Evolutionary conservation across 2,797 vertebrate species (phyloP), one percentile per base, ranked within the genome.

Genomic region (Threskiornis aethiopicus): DNA sequence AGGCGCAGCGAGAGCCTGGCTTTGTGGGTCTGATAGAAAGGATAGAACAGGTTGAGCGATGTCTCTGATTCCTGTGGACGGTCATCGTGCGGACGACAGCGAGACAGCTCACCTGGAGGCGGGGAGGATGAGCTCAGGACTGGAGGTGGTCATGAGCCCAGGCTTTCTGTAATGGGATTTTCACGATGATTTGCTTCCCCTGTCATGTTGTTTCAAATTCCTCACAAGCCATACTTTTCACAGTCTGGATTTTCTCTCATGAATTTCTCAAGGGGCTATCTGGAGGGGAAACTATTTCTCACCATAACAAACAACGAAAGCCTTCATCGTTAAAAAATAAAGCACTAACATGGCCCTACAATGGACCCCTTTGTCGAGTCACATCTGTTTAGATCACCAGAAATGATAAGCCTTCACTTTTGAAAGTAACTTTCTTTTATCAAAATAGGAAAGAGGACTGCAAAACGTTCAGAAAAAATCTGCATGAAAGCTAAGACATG

Each of bases 221-320:
- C 94, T 96, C 77, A 73, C 97, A 92, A 93, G 92, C 87, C 96
- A 78, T 93, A 70, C 94, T 97, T 95, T 96, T 93, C 96, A 96
- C 96, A 95, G 96, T 94, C 94, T 97, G 96, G 95, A 81, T 96
- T 95, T 97, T 95, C 96, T 95, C 95, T 96, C 87, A 77, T 84
- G 55, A 89, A 77, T 97, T 97, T 97, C 97, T 96, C 95, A 94
- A 93, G 92, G 93, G 97, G 95, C 93, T 95, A 86, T 94, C 79
- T 94, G 92, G 71, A 95, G 87, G 93, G 95, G 59, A 96, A 96
- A 95, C 81, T 97, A 88, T 91, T 97, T 96, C 96, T 97, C 96
- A 97, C 95, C 95, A 96, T 96, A 91, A 95, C 92, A 95, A 96
- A 96, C 96, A 97, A 97, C 93, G 89, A 86, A 95, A 95, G 93